Conservation (phyloP, 2,797 vertebrate species). For the Diplodus puntazzo region DNA sequence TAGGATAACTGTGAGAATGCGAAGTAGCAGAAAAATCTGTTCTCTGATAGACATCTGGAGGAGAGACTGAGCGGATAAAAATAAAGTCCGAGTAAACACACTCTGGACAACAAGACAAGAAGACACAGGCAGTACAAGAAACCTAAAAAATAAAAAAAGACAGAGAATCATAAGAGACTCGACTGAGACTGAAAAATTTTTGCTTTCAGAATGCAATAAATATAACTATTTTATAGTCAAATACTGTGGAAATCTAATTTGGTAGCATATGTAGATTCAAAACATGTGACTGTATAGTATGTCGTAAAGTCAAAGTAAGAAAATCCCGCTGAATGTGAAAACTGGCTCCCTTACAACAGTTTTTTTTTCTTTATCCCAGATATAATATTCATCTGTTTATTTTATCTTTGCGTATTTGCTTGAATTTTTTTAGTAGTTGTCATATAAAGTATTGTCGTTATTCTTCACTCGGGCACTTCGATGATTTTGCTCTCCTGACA, state of each 20-base stretch:
- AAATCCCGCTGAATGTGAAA: neutral
- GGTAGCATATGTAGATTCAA: neutral
- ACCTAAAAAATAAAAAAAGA: neutral
- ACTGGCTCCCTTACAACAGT: too few relatives aligned
- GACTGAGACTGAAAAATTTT: too few relatives aligned
- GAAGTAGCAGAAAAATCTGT: neutral
- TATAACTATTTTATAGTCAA: neutral
- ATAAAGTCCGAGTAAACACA: slow-evolving; percentile 1
- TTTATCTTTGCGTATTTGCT: neutral
- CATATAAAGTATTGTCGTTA: too few relatives aligned
- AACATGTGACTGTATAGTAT: neutral
- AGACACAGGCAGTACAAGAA: neutral
- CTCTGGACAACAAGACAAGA: neutral
- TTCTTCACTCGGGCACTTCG: neutral
- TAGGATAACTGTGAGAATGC: neutral
- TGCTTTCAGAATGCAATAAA: neutral
- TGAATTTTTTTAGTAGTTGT: neutral
- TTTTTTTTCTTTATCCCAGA: neutral
- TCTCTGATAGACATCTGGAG: neutral
- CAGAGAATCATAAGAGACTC: neutral
- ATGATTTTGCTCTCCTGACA: neutral
- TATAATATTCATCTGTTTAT: neutral
- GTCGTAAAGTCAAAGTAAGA: neutral
- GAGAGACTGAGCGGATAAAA: neutral
- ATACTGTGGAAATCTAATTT: neutral